A percentile compares a stretch with the other conserved stretches of the same genome.
These are phyloP conservation scores for Leucosticte australis DNA, from an alignment of 2,113 vertebrate genomes.

Conservation along the genomic window DNA sequence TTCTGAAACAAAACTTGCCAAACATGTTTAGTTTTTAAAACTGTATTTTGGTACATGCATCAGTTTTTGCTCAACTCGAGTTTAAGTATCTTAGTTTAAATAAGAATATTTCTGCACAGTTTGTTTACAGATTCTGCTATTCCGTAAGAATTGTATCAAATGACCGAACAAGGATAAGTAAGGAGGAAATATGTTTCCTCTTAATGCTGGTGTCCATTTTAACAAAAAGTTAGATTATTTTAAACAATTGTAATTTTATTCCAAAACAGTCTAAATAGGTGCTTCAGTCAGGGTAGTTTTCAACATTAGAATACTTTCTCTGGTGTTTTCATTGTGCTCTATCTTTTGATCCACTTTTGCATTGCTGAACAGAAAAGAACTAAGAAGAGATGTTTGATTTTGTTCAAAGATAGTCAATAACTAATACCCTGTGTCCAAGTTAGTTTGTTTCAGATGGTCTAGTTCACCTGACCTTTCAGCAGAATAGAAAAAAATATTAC, in stretches of 20 bases:
- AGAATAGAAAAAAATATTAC: neutral
- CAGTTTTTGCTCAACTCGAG: neutral
- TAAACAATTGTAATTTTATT: neutral
- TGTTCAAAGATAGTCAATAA: neutral
- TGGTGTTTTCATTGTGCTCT: neutral
- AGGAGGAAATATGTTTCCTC: neutral
- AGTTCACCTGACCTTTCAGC: neutral
- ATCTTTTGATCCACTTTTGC: neutral
- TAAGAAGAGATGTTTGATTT: neutral
- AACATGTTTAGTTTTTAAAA: neutral
- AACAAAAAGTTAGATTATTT: neutral
- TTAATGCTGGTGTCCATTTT: neutral
- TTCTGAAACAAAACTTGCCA: neutral
- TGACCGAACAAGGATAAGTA: neutral
- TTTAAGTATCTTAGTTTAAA: neutral
- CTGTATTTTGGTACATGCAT: accelerated
- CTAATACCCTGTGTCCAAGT: neutral
- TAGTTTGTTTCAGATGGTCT: neutral
- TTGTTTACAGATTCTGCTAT: neutral
- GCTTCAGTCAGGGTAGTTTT: neutral
- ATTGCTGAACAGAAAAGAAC: neutral
- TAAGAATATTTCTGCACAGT: neutral
- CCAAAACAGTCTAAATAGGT: neutral
- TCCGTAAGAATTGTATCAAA: neutral
- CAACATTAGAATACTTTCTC: neutral